Base-by-base conservation (phyloP, 2,113 vertebrate genomes). In the Eulacestoma nigropectus region DNA sequence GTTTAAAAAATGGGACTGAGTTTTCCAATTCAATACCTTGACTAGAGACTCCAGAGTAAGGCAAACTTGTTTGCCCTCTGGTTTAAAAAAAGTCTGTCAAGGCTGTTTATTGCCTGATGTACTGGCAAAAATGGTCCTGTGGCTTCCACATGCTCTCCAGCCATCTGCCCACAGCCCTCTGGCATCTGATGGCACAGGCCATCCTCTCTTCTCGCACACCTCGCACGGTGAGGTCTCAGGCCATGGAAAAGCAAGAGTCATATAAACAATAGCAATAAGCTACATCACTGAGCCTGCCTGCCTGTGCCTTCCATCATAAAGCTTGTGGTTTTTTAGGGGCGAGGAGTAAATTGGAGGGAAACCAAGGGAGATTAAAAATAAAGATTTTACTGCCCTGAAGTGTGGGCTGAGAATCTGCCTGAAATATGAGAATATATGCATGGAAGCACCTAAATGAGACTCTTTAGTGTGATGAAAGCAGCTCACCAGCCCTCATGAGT, bases 181-280 rank as follows among this genome's bases (percentile, higher is more conserved):
- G 55, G 46, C 53, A 69, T 11, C 41, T 33, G 57, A 12, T 55
- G 47, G 47, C 52, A 52, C 10, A 26, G 15, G 25, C 30, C 16
- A 6, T 44, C 49, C 33, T 78, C 64, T 39, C 39, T 30, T 37
- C 30, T 22, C 21, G n/a, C 32, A 17, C 13, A 62, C 8, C 63
- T 25, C 5, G 4, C 2, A 4, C 0, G 1, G 22, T 10, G 37
- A 85, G 33, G 26, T 80, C 67, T 33, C 9, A 7, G 46, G 22
- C 46, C 8, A 6, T 13, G 18, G 82, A 46, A 78, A 83, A 73
- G 17, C 15, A 75, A 16, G n/a, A 46, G 19, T 20, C 7, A 4
- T 16, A 18, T 19, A 56, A 91, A 49, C 19, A 17, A 13, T 1
- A 39, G 20, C 13, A 65, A 49, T 57, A 44, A 60, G 14, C 25